Base-by-base conservation (phyloP, 1,140 invertebrate species). In the Saccostrea glomerata region DNA sequence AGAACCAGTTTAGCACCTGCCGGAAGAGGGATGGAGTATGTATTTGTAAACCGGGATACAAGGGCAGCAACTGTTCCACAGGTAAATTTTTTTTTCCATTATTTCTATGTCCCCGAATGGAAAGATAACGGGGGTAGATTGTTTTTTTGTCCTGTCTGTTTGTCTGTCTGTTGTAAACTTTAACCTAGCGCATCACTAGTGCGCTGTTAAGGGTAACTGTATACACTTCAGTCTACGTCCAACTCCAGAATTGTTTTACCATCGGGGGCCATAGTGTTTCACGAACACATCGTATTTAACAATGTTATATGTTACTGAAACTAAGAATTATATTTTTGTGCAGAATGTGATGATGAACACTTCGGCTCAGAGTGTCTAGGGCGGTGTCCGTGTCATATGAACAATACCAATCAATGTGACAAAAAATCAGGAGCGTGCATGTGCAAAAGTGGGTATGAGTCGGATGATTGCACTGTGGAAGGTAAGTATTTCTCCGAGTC, bases 361-460 rank as follows among this genome's bases (percentile, higher is more conserved):
- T 77, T 30, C 30, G 70, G 70, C 9, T 77, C 70, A 77, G 70
- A 77, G 70, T 77, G 70, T 36, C 17, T 77, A 36, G 70, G 70
- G 25, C 70, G 25, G 25, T 77, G 70, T 36, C 6, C 11, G 25
- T 77, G 70, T 30, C 25, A 77, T 12, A 17, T 36, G 70, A 77
- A 77, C 25, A 25, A 77, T 13, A 30, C 25, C 25, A 30, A 36
- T 25, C 23, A 25, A 25, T 77, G 70, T 77, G 70, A 77, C 30
- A 25, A 23, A 77, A 77, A 30, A 77, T 30, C 70, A 77, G 70
- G 70, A 30, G 70, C 13, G 15, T 77, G 70, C 70, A 77, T 25
- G 25, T 77, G 70, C 25, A 12, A 15, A 17, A 77, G 70, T 77
- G 70, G 70, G 30, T 77, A 77, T 17, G 25, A 11, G 25, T 40